Base-by-base conservation (phyloP, 2,888 invertebrate genomes). In the Tipula helvola region DNA sequence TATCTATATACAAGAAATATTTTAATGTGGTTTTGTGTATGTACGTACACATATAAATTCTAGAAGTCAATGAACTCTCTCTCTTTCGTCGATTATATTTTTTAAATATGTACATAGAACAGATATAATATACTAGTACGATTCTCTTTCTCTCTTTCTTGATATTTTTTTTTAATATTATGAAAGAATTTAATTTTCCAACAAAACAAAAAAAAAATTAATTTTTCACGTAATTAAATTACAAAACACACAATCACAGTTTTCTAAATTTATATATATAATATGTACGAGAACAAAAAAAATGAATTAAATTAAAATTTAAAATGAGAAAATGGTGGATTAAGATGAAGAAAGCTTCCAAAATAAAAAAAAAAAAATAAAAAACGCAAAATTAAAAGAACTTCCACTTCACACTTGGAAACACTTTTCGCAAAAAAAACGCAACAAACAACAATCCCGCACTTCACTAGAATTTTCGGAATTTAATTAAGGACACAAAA, bases 41-140 rank as follows among this genome's bases (percentile, higher is more conserved):
- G 39, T 39, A 39, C 39, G 5, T 39, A 36, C 83, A 42, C 18
- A 39, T 85, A 42, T 85, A 42, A 28, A 39, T 42, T 39, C 42
- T 85, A 42, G 42, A 84, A 18, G 85, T 85, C 85, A 85, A 85
- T 85, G 85, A 85, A 85, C 85, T 44, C 85, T 85, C 85, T 85
- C 85, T 85, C 85, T 42, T 39, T 85, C 85, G 84, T 84, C 39
- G 41, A 84, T 84, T 84, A 16, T 39, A n/a, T 84, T 84, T 84
- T 84, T 39, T 84, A 83, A 18, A 4, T 83, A 57, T 57, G 8
- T 71, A 71, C 71, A 71, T 71, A 71, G 71, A 71, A 71, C 71
- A 71, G 71, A 44, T 44, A 44, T 44, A 44, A 18, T 28, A 71
- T 71, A 52, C 52, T 52, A 71, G 8, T 42, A 42, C 85, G 41